A percentile compares a stretch with the other conserved stretches of the same genome.
Conservation (phyloP, 2,888 invertebrate species). For the Nycteola revayana region DNA sequence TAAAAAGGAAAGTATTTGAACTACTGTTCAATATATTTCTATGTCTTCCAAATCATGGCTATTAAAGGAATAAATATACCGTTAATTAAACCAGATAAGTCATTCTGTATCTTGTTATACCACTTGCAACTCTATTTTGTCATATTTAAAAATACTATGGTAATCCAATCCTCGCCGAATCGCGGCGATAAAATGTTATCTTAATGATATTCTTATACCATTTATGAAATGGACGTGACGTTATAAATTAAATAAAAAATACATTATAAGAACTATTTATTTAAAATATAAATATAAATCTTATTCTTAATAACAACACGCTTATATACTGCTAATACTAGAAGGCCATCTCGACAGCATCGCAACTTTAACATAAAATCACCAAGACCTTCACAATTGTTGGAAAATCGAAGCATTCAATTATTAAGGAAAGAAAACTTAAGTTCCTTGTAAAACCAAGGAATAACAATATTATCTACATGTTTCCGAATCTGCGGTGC, state of each 20-base stretch:
- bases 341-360: constrained; percentile 72
- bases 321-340: constrained; percentile 68
- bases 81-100: no score
- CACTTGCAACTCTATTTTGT: no score
- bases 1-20: constrained; percentile 6
- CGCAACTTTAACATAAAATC: constrained; percentile 55
- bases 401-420: constrained; percentile 40
- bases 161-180: no score
- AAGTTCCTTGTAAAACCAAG: constrained; percentile 80
- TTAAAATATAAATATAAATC: constrained; percentile 52
- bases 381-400: constrained; percentile 60
- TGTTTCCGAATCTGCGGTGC: constrained; percentile 59
- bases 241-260: no score
- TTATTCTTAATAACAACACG: constrained; percentile 63
- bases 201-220: no score
- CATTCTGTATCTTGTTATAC: no score
- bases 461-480: constrained; percentile 73
- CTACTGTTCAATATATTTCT: not conserved
- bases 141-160: no score
- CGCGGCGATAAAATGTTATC: no score
- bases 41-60: no score
- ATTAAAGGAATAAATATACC: no score
- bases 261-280: constrained; percentile 52
- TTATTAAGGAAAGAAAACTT: constrained; percentile 39
- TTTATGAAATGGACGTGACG: no score